Evolutionary conservation across 2,888 invertebrate species (phyloP), one percentile per base, ranked within the genome.

Genomic region (Dermolepida albohirtum): DNA sequence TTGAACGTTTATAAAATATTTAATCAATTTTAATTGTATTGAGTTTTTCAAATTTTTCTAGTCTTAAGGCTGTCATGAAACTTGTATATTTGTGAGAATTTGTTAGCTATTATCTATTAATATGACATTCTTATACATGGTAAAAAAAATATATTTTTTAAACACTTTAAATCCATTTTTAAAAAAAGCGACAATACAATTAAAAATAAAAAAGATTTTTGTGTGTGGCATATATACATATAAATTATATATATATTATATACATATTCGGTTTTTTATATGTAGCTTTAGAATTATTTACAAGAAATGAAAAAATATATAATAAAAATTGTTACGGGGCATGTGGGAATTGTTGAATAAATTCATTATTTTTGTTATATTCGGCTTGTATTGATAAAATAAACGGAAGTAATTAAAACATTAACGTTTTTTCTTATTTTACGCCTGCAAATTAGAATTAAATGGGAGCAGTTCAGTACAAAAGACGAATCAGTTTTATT

Each of bases 361-460:
- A 70, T 66, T 71, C 64, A 71, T 69, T 72, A 72, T 72, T 72
- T 72, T 72, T 72, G 72, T 72, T 72, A 72, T 70, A 72, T 72
- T 72, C 67, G 72, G 72, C 72, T 72, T 72, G 70, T 65, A 69
- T 69, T 69, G 59, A 52, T 69, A 69, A 65, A 69, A 69, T 65
- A 66, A 59, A 66, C 44, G 14, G 16, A 52, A 64, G 22, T 64
- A 14, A 54, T 16, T 47, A 54, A 52, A 43, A 34, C 17, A 11
- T 27, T n/a, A 5, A 22, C 17, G 22, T 51, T 16, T 29, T 51
- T 16, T n/a, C 17, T 51, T 44, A 44, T 7, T n/a, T n/a, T n/a
- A n/a, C n/a, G n/a, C n/a, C n/a, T n/a, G n/a, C n/a, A n/a, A n/a
- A n/a, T n/a, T n/a, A n/a, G n/a, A n/a, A n/a, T n/a, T n/a, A n/a